Evolutionary conservation across 2,797 vertebrate genomes (phyloP).

Genomic region (Vultur gryphus): DNA sequence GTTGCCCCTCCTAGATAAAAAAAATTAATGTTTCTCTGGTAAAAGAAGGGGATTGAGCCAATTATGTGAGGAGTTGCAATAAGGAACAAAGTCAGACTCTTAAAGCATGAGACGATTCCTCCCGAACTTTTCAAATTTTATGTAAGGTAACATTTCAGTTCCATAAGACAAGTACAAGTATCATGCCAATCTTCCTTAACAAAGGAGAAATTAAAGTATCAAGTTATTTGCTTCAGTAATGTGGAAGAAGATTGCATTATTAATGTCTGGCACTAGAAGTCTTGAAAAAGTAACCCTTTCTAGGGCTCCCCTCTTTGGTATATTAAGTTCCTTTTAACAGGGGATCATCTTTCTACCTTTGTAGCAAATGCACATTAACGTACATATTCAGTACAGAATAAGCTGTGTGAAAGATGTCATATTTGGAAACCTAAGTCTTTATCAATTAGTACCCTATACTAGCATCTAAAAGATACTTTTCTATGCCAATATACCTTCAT

Average conservation of each 20-base stretch:
- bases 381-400: not conserved
- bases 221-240: not conserved
- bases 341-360: not conserved
- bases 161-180: not conserved
- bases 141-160: not conserved
- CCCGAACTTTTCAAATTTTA: not conserved
- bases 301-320: not conserved
- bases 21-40: not conserved
- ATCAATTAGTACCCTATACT: not conserved
- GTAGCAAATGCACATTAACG: not conserved
- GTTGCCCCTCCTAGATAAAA: not conserved
- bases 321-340: not conserved
- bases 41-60: not conserved
- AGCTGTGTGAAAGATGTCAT: not conserved
- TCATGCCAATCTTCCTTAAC: not conserved
- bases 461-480: not conserved
- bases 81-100: not conserved
- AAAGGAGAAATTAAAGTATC: not conserved
- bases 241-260: not conserved
- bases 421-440: not conserved
- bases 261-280: not conserved
- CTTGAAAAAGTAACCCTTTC: not conserved
- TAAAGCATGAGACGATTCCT: not conserved
- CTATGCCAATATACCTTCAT: not conserved
- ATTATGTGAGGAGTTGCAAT: not conserved